phyloP scores from a whole-genome alignment of 2,797 vertebrate genomes.

The Okamejei kenojei region DNA sequence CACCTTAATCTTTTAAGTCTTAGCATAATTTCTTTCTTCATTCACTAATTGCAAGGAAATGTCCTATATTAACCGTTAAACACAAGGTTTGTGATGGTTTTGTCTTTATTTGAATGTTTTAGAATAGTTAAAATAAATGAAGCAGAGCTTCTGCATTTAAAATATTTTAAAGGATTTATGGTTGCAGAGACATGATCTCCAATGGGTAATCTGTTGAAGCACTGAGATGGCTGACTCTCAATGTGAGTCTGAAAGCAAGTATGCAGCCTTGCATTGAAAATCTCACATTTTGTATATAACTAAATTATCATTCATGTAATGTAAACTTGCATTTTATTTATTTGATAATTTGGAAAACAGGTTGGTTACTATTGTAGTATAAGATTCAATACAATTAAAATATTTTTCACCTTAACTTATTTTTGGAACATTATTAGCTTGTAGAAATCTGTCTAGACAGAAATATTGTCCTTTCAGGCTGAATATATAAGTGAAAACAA shows the following conservation, averaged over 20 bases:
- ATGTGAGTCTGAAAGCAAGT: background rate
- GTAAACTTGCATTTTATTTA: slow-evolving; percentile 1
- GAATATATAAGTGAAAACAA: background rate
- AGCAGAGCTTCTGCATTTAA: slow-evolving; percentile 4
- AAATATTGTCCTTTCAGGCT: background rate
- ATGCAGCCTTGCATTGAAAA: background rate
- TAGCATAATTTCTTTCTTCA: background rate
- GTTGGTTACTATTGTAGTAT: background rate
- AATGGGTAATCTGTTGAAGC: slow-evolving; percentile 34
- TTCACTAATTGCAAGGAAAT: background rate
- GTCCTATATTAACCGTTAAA: background rate
- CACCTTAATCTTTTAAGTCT: background rate
- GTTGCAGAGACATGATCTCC: slow-evolving; percentile 21
- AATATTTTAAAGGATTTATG: slow-evolving; percentile 21
- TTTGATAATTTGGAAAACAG: background rate
- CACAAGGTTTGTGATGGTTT: background rate
- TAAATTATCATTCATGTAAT: background rate
- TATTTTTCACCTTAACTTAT: too few species aligned
- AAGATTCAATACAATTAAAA: background rate
- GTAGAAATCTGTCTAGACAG: background rate
- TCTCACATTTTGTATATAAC: background rate
- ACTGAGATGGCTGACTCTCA: slow-evolving; percentile 23
- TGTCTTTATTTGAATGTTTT: slow-evolving; percentile 1
- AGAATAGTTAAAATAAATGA: background rate
- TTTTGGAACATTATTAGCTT: background rate